Evolutionary conservation across 2,113 vertebrate genomes (phyloP).

Genomic region (Mormyrus lacerda): DNA sequence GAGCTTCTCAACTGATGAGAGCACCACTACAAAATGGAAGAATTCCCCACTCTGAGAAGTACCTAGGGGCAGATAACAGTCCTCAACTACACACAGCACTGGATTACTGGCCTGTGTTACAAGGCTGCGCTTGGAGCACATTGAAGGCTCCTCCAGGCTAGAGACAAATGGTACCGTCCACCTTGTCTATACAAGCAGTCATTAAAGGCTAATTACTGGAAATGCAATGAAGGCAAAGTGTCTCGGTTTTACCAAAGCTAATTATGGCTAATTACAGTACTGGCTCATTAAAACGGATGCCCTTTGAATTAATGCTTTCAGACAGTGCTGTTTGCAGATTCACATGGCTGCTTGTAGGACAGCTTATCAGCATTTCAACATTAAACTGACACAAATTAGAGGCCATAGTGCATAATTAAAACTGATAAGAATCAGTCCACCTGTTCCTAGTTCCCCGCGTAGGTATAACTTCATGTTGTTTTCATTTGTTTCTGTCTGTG

Average conservation of each 20-base stretch:
- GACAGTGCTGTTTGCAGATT: not conserved
- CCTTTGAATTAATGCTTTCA: not conserved
- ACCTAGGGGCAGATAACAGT: not conserved
- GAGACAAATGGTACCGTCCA: not conserved
- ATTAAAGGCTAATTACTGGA: not conserved
- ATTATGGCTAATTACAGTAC: slow-evolving; percentile 4
- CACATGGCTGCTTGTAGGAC: not conserved
- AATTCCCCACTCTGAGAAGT: not conserved
- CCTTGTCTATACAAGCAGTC: not conserved
- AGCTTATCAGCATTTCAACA: not conserved
- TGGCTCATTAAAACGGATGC: not conserved
- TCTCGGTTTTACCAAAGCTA: not conserved
- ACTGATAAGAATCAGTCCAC: not conserved
- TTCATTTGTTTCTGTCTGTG: not conserved
- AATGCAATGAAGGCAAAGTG: slow-evolving; percentile 5
- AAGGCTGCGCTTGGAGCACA: not conserved
- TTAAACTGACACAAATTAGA: not conserved
- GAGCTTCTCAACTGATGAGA: not conserved
- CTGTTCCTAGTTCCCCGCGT: not conserved
- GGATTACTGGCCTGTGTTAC: not conserved
- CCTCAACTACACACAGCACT: not conserved
- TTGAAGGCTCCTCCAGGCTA: not conserved
- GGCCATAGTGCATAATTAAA: not conserved
- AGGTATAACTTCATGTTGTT: not conserved
- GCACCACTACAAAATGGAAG: not conserved